Base-by-base conservation (phyloP, 1,140 invertebrate species). In the Drosophila repleta region DNA sequence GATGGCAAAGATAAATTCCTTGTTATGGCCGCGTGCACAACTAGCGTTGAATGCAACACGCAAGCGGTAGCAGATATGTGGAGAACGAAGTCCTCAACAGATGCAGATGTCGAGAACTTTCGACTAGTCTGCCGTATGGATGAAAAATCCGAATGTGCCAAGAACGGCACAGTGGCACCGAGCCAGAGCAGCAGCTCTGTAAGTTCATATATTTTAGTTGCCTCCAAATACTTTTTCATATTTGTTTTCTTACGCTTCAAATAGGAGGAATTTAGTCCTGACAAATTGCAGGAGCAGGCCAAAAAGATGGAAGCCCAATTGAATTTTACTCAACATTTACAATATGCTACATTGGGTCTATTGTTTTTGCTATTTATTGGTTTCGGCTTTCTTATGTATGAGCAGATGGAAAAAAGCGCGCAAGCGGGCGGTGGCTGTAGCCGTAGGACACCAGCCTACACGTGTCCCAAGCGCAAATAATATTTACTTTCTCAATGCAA, bases 401-500 rank as follows among this genome's bases (percentile, higher is more conserved):
- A 79, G 8, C 78, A 90, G 48, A 5, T 67, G 41, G 37, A 4
- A 17, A 43, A 43, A 17, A 8, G 13, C 11, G 4, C 48, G 0
- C 20, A n/a, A n/a, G n/a, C n/a, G 3, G 3, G 24, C 1, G 13
- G 8, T 4, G 18, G 46, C 26, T 18, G 39, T 51, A 52, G 26
- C 32, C 32, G 11, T n/a, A 81, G 71, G 46, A 13, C 67, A 10
- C n/a, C 65, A 11, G 64, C 70, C 15, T 74, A 57, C 55, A 45
- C 48, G 26, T 77, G 71, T 15, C 52, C 46, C 8, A 76, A 63
- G 53, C 64, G 72, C 56, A 83, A 82, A 90, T 91, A 91, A 91
- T 91, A 91, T 91, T 90, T 90, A 91, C 90, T 91, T 41, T 68
- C 76, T 18, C 78, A 79, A 72, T 91, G 90, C 75, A 91, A 91